phyloP scores from a whole-genome alignment of 1,140 invertebrate genomes.

The Anadara kagoshimensis region DNA sequence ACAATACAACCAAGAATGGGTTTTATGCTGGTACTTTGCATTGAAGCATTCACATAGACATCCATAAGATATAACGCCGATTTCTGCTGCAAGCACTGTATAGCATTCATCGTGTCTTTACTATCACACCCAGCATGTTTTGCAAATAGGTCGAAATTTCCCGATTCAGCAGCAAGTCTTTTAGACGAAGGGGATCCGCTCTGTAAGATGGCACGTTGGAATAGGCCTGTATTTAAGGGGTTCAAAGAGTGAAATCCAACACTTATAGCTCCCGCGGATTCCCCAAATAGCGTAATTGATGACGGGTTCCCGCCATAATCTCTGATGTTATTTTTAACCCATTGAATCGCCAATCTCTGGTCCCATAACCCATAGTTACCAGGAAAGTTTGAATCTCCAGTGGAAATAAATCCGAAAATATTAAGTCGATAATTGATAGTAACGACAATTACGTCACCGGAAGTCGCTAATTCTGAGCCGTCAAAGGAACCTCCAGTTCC shows the following conservation, averaged over 20 bases:
- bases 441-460: conserved; percentile 11
- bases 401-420: background rate
- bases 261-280: conserved; percentile 14
- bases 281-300: conserved; percentile 15
- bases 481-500: conserved; percentile 1
- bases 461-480: background rate
- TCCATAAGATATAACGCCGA: no score
- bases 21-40: no score
- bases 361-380: conserved; percentile 23
- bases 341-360: conserved; percentile 3
- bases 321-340: conserved; percentile 10
- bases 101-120: no score
- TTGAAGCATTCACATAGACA: no score
- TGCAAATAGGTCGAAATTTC: no score
- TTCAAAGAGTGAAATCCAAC: background rate
- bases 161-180: no score
- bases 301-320: background rate
- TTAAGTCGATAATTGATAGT: background rate
- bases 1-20: no score
- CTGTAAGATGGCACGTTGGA: background rate
- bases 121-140: no score
- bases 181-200: background rate
- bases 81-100: no score
- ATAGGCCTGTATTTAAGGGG: background rate
- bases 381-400: background rate